phyloP scores from a whole-genome alignment of 2,113 vertebrate genomes.

The Vireo altiloquus region DNA sequence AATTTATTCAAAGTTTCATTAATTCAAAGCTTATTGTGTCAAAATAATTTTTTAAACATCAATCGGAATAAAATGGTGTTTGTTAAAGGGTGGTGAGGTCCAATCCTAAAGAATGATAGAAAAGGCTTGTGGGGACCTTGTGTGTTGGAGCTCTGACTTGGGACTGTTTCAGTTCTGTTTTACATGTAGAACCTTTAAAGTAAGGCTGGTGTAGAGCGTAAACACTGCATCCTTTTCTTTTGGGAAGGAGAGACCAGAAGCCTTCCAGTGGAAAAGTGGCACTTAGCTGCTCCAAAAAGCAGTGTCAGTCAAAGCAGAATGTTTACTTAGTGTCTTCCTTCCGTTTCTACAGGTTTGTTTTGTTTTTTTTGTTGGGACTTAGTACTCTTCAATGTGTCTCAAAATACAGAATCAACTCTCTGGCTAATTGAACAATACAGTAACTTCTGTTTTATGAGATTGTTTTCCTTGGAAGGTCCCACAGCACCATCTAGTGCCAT shows the following conservation, averaged over 20 bases:
- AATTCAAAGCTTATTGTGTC: neutral
- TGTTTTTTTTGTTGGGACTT: neutral
- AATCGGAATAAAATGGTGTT: fast-evolving
- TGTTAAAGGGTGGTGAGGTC: neutral
- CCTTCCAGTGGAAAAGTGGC: neutral
- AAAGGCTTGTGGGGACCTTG: neutral
- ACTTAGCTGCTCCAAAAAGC: neutral
- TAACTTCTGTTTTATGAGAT: neutral
- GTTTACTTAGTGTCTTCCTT: neutral
- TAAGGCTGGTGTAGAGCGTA: neutral
- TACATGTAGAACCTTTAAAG: neutral
- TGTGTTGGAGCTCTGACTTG: neutral
- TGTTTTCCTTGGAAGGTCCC: conserved; percentile 65
- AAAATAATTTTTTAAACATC: neutral
- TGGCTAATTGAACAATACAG: neutral
- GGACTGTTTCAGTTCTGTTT: neutral
- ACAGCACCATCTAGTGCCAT: conserved; percentile 78
- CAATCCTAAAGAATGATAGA: neutral
- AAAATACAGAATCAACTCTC: neutral
- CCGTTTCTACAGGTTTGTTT: neutral
- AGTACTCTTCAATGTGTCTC: neutral
- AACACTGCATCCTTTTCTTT: neutral
- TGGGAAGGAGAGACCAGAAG: neutral
- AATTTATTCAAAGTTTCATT: neutral
- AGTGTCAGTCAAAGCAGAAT: neutral